Percentiles rank a stretch among this genome's conserved stretches.
These are phyloP conservation scores for Sebastes cheni DNA, from an alignment of 2,797 vertebrate genomes.

Conservation along the genomic window DNA sequence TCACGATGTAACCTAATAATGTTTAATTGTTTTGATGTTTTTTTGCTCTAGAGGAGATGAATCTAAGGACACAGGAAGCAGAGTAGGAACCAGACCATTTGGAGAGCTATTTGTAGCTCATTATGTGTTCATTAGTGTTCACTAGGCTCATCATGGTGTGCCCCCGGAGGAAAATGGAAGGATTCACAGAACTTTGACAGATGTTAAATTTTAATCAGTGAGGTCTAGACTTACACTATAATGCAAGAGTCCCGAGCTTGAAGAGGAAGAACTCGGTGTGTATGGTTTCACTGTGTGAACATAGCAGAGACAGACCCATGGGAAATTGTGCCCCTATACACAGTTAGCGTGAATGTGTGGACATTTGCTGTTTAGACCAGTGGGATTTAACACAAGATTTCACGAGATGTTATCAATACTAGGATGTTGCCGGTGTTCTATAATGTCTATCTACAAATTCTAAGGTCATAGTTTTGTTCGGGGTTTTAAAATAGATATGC, in stretches of 20 bases:
- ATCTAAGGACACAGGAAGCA: constrained; percentile 66
- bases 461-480: neutral
- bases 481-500: neutral
- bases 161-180: constrained; percentile 73
- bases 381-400: neutral
- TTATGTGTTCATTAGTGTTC: constrained; percentile 75
- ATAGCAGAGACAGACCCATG: neutral
- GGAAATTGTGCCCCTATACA: neutral
- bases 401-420: neutral
- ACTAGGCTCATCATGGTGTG: constrained; percentile 54
- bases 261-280: neutral
- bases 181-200: constrained; percentile 76
- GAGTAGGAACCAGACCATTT: constrained; percentile 57
- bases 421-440: neutral
- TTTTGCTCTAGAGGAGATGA: constrained; percentile 28
- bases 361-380: neutral
- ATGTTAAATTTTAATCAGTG: constrained; percentile 74
- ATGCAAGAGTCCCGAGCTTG: neutral
- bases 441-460: neutral
- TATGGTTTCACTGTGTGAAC: neutral
- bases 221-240: constrained; percentile 52
- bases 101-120: constrained; percentile 74
- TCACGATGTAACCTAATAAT: constrained; percentile 3
- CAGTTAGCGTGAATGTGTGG: neutral
- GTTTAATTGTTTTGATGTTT: constrained; percentile 35